These are phyloP conservation scores for Macrophya annulata DNA, from an alignment of 2,888 invertebrate species.

Conservation along the genomic window DNA sequence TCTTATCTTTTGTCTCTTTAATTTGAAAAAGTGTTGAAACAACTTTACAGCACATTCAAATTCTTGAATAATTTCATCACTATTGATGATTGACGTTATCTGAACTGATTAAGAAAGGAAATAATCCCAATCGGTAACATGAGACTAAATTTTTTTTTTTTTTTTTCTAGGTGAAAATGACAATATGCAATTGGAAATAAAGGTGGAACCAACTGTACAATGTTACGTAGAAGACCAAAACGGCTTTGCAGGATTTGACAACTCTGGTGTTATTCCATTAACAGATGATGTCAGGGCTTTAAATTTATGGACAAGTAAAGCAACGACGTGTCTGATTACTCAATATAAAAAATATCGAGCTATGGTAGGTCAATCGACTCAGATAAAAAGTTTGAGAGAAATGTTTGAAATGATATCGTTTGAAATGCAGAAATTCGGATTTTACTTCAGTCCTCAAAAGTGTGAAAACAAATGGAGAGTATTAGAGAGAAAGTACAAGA, in stretches of 20 bases:
- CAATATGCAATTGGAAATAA: conserved; percentile 66
- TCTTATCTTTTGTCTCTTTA: no score
- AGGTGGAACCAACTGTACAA: conserved; percentile 66
- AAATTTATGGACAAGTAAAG: conserved; percentile 74
- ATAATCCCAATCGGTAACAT: not conserved
- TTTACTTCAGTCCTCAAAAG: conserved; percentile 73
- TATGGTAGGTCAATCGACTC: conserved; percentile 72
- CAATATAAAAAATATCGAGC: conserved; percentile 73
- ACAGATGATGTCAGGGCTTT: conserved; percentile 65
- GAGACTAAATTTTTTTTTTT: not conserved
- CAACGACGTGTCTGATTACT: conserved; percentile 72
- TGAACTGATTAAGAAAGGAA: not conserved
- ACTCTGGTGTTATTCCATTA: conserved; percentile 60
- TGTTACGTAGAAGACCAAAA: conserved; percentile 65
- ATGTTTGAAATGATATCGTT: conserved; percentile 76
- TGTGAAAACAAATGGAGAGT: conserved; percentile 77
- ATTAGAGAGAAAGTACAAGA: conserved; percentile 75
- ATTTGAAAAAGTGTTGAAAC: not conserved
- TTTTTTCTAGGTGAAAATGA: conserved; percentile 59
- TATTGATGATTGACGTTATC: not conserved
- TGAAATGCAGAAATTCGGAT: conserved; percentile 73
- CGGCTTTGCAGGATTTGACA: conserved; percentile 63
- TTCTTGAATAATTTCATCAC: not conserved
- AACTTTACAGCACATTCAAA: not conserved
- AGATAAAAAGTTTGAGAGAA: conserved; percentile 71